Base-by-base conservation (phyloP, 2,113 vertebrate genomes). In the Tapirus terrestris region DNA sequence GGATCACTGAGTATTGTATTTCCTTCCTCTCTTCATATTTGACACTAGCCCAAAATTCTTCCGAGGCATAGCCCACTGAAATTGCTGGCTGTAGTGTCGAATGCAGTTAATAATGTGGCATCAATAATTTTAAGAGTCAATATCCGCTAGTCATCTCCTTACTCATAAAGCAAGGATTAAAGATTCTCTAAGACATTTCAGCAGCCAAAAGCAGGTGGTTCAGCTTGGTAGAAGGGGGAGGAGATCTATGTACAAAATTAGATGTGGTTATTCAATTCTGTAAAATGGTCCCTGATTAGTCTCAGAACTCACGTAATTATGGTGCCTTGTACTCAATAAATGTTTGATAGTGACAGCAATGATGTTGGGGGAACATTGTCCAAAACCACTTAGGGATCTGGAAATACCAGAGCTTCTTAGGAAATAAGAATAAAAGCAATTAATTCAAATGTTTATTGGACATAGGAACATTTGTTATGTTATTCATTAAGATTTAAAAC, bases 361-460 rank as follows among this genome's bases (percentile, higher is more conserved):
- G 76, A 48, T 56, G 45, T 91, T 73, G 45, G 33, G 60, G 29
- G 20, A 85, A 8, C n/a, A 68, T 36, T 56, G 27, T 72, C 51
- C 48, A 29, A 77, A 96, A 76, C 63, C 60, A 91, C 77, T 73
- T 48, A 89, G 48, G 73, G 92, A 85, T 89, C 86, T 95, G 89
- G n/a, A 96, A 98, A 96, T 93, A 56, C 14, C 72, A 73, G 81
- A 85, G 39, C 18, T 81, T 25, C 60, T 96, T 79, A 83, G 72
- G 91, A 65, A 96, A 76, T 89, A 83, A 94, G 12, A 96, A 72
- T 82, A 94, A 88, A 96, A 70, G 3, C 29, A 88, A 84, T 94
- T 89, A 93, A 84, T 94, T 91, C 84, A 96, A 89, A 72, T 79
- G 36, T 67, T 97, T 89, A 95, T 39, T 93, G 29, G 82, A 63